Conservation (phyloP, 2,888 invertebrate genomes). For the Leucophenga maculata region DNA sequence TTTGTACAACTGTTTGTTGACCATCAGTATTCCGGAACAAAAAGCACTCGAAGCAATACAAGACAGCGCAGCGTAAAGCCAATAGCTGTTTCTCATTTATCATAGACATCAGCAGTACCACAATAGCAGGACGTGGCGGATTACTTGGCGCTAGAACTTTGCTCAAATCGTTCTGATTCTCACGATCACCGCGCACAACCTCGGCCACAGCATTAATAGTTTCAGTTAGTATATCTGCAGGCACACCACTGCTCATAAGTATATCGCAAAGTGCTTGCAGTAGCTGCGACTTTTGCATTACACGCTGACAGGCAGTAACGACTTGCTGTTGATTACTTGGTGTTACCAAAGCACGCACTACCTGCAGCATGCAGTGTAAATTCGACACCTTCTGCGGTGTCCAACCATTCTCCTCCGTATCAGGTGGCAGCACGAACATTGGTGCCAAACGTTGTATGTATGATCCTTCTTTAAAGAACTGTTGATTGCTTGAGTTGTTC, state of each 20-base stretch:
- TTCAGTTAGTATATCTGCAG: slow-evolving; percentile 95
- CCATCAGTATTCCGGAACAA: slow-evolving; percentile 92
- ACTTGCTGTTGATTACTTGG: slow-evolving; percentile 93
- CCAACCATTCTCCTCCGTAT: slow-evolving; percentile 85
- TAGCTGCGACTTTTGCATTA: slow-evolving; percentile 88
- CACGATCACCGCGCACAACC: slow-evolving; percentile 87
- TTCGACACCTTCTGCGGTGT: slow-evolving; percentile 95
- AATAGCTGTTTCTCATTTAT: slow-evolving; percentile 98
- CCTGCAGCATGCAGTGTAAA: slow-evolving; percentile 91
- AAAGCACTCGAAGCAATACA: slow-evolving; percentile 98
- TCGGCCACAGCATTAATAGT: slow-evolving; percentile 96
- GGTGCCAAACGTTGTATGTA: slow-evolving; percentile 92
- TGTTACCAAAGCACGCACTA: slow-evolving; percentile 91
- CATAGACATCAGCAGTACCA: slow-evolving; percentile 97
- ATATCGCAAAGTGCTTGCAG: slow-evolving; percentile 88
- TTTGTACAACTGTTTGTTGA: slow-evolving; percentile 91
- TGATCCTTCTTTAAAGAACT: slow-evolving; percentile 98
- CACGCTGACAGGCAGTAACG: slow-evolving; percentile 86
- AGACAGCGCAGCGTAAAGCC: slow-evolving; percentile 89
- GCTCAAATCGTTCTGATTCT: slow-evolving; percentile 93
- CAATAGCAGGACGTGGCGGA: slow-evolving; percentile 94
- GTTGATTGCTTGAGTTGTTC: slow-evolving; percentile 97
- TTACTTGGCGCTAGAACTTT: slow-evolving; percentile 92
- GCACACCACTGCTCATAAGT: slow-evolving; percentile 96
- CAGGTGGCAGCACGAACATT: slow-evolving; percentile 86